Evolutionary conservation across 2,113 vertebrate species (phyloP).

Genomic region (Fulica atra): DNA sequence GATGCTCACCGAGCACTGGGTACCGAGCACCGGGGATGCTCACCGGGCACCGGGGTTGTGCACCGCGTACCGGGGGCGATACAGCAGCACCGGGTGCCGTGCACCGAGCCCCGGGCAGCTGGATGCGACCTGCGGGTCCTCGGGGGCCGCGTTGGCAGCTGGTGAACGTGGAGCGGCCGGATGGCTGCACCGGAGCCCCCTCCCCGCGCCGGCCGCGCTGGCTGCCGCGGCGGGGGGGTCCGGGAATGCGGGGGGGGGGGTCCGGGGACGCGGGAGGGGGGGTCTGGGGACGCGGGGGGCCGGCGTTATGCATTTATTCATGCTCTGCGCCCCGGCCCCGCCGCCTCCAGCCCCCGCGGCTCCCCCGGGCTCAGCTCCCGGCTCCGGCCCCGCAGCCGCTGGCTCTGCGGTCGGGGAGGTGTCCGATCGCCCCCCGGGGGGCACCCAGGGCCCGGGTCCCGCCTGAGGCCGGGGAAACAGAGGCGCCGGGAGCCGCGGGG

Average conservation of each 20-base stretch:
- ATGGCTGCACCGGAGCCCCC: background rate
- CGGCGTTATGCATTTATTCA: conserved; percentile 74
- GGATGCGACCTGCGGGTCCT: background rate
- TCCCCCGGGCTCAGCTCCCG: background rate
- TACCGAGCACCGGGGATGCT: too few species aligned
- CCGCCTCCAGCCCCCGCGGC: background rate
- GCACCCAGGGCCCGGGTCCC: background rate
- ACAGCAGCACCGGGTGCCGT: too few species aligned
- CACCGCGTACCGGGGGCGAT: background rate
- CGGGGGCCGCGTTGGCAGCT: background rate
- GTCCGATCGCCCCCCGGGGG: background rate
- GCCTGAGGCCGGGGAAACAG: background rate
- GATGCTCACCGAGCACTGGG: too few species aligned
- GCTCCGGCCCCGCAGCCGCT: background rate
- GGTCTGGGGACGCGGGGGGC: background rate
- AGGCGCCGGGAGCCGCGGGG: background rate
- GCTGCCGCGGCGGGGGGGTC: background rate
- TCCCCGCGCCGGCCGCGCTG: background rate
- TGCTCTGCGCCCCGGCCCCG: conserved; percentile 63
- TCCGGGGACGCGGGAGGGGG: background rate
- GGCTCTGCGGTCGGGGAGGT: background rate
- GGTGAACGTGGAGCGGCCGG: background rate
- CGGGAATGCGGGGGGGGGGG: background rate
- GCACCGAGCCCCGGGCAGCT: background rate
- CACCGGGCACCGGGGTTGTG: too few species aligned